phyloP scores from a whole-genome alignment of 2,797 vertebrate genomes.

The Podarcis lilfordi region DNA sequence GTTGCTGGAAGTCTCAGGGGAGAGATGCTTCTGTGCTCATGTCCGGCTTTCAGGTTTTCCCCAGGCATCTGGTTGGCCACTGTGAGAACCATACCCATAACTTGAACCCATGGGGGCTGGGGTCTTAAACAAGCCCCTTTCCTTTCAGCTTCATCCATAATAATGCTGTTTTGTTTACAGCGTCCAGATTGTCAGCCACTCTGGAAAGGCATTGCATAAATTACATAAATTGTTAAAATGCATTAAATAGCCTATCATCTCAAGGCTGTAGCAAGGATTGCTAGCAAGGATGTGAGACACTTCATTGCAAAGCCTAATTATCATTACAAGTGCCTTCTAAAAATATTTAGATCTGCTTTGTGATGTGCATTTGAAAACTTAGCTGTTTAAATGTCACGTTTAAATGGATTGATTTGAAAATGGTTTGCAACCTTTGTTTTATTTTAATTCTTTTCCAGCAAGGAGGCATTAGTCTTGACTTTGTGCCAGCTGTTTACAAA shows the following conservation, averaged over 20 bases:
- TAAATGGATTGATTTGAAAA: background rate
- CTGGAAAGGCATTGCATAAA: background rate
- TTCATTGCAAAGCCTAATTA: background rate
- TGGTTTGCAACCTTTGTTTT: too few relatives aligned
- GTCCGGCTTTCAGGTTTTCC: too few relatives aligned
- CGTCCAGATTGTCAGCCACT: too few relatives aligned
- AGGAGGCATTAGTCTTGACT: conserved; percentile 86
- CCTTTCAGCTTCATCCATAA: background rate
- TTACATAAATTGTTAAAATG: too few relatives aligned
- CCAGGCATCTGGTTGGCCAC: too few relatives aligned
- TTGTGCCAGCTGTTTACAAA: conserved; percentile 90
- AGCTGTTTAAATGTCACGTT: background rate
- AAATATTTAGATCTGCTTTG: background rate
- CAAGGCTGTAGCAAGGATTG: background rate
- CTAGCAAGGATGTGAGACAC: background rate
- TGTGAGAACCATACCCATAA: background rate
- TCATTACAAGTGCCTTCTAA: background rate
- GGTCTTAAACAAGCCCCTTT: too few relatives aligned
- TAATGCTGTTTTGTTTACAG: too few relatives aligned
- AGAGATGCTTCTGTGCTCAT: background rate
- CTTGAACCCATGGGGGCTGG: background rate
- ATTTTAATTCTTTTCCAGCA: conserved; percentile 73
- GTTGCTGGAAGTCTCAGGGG: too few relatives aligned
- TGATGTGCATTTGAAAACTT: background rate
- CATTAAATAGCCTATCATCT: background rate